phyloP scores from a whole-genome alignment of 2,797 vertebrate genomes.

The Carduelis carduelis region DNA sequence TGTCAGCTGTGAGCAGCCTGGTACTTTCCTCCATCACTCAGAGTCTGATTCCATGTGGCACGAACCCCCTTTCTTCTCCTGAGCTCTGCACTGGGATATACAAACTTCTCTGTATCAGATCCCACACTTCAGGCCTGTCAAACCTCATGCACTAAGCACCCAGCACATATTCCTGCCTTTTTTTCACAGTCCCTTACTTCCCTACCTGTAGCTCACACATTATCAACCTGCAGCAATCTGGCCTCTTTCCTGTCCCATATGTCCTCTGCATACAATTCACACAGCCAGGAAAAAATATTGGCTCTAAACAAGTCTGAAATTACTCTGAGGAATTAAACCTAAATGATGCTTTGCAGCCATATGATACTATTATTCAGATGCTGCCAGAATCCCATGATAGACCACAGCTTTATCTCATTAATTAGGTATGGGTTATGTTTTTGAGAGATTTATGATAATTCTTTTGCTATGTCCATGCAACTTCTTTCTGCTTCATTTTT shows the following conservation, averaged over 20 bases:
- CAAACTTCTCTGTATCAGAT: background rate
- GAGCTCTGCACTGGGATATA: background rate
- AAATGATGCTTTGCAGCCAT: background rate
- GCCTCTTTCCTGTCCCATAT: background rate
- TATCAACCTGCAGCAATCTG: background rate
- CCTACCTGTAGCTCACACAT: background rate
- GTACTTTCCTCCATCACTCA: background rate
- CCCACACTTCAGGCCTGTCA: background rate
- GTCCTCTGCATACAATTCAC: background rate
- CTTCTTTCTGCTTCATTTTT: background rate
- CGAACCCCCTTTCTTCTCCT: background rate
- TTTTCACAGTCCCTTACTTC: background rate
- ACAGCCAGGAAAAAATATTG: background rate
- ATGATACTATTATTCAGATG: background rate
- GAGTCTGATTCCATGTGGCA: background rate
- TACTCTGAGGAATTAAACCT: background rate
- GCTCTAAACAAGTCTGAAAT: background rate
- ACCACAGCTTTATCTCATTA: background rate
- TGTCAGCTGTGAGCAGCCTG: background rate
- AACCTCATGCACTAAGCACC: background rate
- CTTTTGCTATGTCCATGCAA: background rate
- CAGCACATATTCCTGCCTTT: background rate
- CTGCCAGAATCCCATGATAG: background rate
- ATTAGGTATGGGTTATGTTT: background rate
- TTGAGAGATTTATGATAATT: background rate